Percentiles rank a stretch among this genome's conserved stretches.
Conservation (phyloP, 2,888 invertebrate genomes). For the Ctenicera cuprea region DNA sequence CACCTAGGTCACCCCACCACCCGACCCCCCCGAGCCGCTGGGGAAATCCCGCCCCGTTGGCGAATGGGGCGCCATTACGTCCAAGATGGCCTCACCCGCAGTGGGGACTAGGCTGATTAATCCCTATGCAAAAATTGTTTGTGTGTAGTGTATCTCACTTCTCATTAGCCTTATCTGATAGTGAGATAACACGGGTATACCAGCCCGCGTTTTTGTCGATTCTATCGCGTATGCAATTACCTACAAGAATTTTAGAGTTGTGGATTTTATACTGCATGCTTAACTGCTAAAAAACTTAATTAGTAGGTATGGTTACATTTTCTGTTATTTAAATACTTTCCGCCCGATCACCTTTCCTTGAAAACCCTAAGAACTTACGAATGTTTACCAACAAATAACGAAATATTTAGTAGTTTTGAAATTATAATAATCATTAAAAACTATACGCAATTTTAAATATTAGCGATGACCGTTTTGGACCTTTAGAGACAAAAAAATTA, state of each 20-base stretch:
- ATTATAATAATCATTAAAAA: no score
- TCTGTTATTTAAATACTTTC: constrained; percentile 7
- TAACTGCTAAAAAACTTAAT: constrained; percentile 31
- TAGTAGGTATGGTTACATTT: constrained; percentile 18
- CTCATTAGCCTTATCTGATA: constrained; percentile 54
- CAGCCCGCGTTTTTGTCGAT: constrained; percentile 41
- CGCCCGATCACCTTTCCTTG: constrained; percentile 1
- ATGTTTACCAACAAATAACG: no score
- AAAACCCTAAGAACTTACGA: neutral
- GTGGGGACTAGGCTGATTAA: constrained; percentile 59
- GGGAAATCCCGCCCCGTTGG: constrained; percentile 60
- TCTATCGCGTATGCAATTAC: constrained; percentile 42
- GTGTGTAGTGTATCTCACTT: constrained; percentile 52
- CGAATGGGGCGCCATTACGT: constrained; percentile 64
- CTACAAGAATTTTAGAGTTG: constrained; percentile 18
- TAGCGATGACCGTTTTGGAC: no score
- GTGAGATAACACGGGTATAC: constrained; percentile 48
- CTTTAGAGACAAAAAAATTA: no score
- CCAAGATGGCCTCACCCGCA: constrained; percentile 68
- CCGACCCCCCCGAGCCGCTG: constrained; percentile 49
- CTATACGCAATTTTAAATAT: no score
- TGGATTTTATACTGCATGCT: constrained; percentile 25
- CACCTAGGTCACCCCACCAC: constrained; percentile 53
- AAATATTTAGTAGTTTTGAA: no score
- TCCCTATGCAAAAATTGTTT: constrained; percentile 60